Evolutionary conservation across 2,888 invertebrate species (phyloP).

Genomic region (Eumerus sabulonum): DNA sequence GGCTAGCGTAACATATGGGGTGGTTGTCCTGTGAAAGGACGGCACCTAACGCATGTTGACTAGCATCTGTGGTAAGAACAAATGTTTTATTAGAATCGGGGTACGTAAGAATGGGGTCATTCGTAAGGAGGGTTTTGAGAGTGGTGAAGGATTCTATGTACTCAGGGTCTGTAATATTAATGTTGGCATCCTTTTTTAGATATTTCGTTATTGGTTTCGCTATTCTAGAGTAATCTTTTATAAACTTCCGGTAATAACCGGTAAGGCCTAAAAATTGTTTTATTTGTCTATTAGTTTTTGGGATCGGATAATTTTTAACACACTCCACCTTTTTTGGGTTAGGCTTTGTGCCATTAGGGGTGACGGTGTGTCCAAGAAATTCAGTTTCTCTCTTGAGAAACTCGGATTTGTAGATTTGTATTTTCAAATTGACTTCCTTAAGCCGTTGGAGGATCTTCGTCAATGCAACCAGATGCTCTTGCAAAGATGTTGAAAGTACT

Average conservation of each 20-base stretch:
- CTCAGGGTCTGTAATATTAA: not conserved
- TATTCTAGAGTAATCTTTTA: not conserved
- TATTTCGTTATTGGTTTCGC: not conserved
- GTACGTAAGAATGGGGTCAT: slow-evolving; percentile 24
- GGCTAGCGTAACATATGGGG: slow-evolving; percentile 71
- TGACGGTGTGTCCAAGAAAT: not conserved
- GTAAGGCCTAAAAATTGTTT: not conserved
- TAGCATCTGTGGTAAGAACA: slow-evolving; percentile 72
- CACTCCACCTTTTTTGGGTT: not conserved
- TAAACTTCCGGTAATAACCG: not conserved
- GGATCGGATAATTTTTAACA: not conserved
- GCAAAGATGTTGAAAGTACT: not conserved
- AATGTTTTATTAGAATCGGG: slow-evolving; percentile 41
- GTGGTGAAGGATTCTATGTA: not conserved
- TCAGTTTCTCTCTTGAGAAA: not conserved
- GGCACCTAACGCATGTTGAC: slow-evolving; percentile 69
- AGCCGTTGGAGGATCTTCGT: not conserved
- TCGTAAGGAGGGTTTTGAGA: not conserved
- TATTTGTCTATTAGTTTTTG: not conserved
- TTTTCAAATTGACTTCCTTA: not conserved
- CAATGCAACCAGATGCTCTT: not conserved
- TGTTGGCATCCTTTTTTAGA: not conserved
- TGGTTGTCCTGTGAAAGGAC: slow-evolving; percentile 71
- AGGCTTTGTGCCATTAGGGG: not conserved
- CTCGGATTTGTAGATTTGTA: not conserved